Percentiles rank a stretch among this genome's conserved stretches.
Evolutionary conservation across 2,888 invertebrate genomes (phyloP).

Genomic region (Agelastica alni): DNA sequence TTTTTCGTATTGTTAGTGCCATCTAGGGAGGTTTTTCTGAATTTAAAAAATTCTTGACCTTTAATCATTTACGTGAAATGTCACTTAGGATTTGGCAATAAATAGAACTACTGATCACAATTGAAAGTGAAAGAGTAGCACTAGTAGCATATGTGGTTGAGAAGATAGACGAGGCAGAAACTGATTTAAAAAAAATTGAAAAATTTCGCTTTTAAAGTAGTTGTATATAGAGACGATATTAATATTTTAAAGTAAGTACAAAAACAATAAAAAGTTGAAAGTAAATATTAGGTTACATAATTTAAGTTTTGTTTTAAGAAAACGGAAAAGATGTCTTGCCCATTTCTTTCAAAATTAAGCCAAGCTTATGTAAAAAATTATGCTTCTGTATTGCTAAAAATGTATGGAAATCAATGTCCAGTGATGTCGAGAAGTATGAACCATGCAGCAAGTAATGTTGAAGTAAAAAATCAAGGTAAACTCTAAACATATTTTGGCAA

Average conservation of each 20-base stretch:
- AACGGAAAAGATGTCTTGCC: conserved; percentile 76
- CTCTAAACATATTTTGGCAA: background rate
- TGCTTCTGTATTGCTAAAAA: conserved; percentile 74
- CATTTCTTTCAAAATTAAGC: conserved; percentile 81
- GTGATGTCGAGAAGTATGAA: conserved; percentile 66
- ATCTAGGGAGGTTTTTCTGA: background rate
- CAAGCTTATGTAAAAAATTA: conserved; percentile 82
- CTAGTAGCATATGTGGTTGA: background rate
- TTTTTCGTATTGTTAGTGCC: no score
- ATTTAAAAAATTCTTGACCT: background rate
- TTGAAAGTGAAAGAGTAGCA: background rate
- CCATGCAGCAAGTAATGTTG: conserved; percentile 34
- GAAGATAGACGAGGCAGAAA: no score
- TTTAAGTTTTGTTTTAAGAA: background rate
- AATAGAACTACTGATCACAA: background rate
- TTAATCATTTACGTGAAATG: conserved; percentile 1
- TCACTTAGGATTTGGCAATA: background rate
- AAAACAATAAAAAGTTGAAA: background rate
- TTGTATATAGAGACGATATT: no score
- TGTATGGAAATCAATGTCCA: conserved; percentile 82
- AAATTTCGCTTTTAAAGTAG: no score
- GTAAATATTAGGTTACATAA: conserved; percentile 17
- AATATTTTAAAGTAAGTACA: conserved; percentile 3
- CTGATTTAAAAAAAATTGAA: no score
- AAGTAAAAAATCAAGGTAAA: conserved; percentile 36